Base-by-base conservation (phyloP, 2,113 vertebrate genomes). In the Catharus fuscescens region DNA sequence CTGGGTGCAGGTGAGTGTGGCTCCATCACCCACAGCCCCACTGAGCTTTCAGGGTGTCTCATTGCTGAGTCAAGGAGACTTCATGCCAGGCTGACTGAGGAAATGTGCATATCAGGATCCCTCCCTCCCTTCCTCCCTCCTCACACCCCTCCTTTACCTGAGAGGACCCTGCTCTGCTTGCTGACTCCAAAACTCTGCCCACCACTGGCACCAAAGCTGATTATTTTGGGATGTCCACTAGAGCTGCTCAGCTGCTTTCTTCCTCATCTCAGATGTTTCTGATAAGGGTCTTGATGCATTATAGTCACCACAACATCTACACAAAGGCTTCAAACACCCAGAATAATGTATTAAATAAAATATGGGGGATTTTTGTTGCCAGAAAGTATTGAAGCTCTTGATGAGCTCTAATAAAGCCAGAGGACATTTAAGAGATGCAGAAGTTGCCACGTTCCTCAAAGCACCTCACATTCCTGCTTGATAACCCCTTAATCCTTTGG, bases 171-270 rank as follows among this genome's bases (percentile, higher is more conserved):
- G 14, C 32, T 74, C 44, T 81, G 14, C 6, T 56, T 78, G 34
- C 70, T 60, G 57, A 15, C 78, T 71, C 61, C 15, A 54, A 23
- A 81, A 42, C n/a, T 13, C 29, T 76, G 44, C 17, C 65, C 38
- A 60, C 0, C 0, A 67, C 47, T 48, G 34, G 20, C 48, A 57
- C 31, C 0, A 0, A 18, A 3, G 0, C 34, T 20, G 26, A 40
- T 71, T 78, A 50, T 38, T 87, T 64, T 36, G 15, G 18, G 3
- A 15, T 36, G 25, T 36, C 31, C 21, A 12, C 32, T 48, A 36
- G 47, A 78, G 45, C 8, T 64, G 44, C 38, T 71, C 53, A 57
- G 40, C n/a, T 70, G 20, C 18, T 86, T 80, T 5, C 31, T 80
- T 69, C 69, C 28, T 76, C 18, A 57, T 36, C 28, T 42, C 38